Percentiles rank a stretch among this genome's conserved stretches.
phyloP scores from a whole-genome alignment of 2,888 invertebrate genomes.

The Orgyia antiqua region DNA sequence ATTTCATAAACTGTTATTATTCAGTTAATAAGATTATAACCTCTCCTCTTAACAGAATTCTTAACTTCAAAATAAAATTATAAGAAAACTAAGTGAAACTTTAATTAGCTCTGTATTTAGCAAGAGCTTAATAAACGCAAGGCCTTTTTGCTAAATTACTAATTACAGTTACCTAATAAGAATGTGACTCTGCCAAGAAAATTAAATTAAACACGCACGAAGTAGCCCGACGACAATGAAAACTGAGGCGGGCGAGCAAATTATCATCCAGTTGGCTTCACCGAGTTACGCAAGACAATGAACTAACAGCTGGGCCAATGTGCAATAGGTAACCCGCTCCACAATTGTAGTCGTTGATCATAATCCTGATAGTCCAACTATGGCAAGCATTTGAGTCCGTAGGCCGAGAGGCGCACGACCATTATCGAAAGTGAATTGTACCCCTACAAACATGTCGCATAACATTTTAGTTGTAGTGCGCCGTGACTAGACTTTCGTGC shows the following conservation, averaged over 20 bases:
- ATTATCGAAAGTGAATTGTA: conserved; percentile 68
- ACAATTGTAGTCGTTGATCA: conserved; percentile 60
- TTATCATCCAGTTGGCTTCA: conserved; percentile 66
- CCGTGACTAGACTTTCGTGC: conserved; percentile 59
- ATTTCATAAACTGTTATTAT: too few relatives aligned
- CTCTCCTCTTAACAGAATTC: too few relatives aligned
- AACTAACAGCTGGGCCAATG: conserved; percentile 60
- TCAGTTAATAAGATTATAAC: too few relatives aligned
- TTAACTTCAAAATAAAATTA: too few relatives aligned
- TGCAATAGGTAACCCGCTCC: conserved; percentile 61
- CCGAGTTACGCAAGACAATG: conserved; percentile 69
- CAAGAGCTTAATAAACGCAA: conserved; percentile 10
- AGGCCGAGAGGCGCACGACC: conserved; percentile 65
- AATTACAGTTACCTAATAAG: conserved; percentile 38
- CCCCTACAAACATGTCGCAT: conserved; percentile 45
- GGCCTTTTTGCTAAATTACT: conserved; percentile 31
- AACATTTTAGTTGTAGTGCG: conserved; percentile 38
- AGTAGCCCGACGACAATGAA: conserved; percentile 58
- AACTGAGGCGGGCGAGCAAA: conserved; percentile 61
- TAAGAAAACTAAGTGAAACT: conserved; percentile 3
- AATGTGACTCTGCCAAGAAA: conserved; percentile 47
- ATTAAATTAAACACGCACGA: conserved; percentile 71
- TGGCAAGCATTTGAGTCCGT: conserved; percentile 58
- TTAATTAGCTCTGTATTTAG: conserved; percentile 8
- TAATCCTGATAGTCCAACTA: conserved; percentile 63